Percentiles rank a stretch among this genome's conserved stretches.
Conservation (phyloP, 2,113 vertebrate genomes). For the Xenotilapia leptura region DNA sequence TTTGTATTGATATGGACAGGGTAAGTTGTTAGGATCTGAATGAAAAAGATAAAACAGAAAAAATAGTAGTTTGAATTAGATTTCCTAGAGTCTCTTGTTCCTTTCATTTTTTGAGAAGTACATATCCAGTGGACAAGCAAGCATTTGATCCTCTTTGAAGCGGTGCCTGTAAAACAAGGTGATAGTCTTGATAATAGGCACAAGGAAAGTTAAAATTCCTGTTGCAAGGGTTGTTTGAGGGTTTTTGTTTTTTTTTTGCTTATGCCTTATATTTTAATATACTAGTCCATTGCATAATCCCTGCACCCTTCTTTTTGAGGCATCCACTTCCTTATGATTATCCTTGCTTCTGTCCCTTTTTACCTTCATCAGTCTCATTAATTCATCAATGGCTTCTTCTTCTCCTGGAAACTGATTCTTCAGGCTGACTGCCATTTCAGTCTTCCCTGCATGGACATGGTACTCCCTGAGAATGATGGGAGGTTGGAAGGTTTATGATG, state of each 20-base stretch:
- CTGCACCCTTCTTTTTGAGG: not conserved
- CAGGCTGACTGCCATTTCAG: constrained; percentile 61
- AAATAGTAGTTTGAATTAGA: not conserved
- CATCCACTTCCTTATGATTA: not conserved
- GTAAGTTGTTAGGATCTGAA: not conserved
- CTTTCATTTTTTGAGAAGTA: not conserved
- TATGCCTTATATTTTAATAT: not conserved
- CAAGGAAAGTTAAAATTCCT: not conserved
- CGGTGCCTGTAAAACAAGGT: not conserved
- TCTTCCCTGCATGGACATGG: constrained; percentile 69
- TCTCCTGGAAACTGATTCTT: constrained; percentile 77
- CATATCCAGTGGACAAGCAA: not conserved
- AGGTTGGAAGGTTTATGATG: not conserved
- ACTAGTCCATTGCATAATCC: not conserved
- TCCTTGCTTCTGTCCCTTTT: not conserved
- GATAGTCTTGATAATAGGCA: not conserved
- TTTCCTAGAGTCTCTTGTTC: not conserved
- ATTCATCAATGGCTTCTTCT: constrained; percentile 69
- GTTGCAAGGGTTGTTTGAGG: not conserved
- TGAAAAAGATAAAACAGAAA: not conserved
- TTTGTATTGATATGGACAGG: not conserved
- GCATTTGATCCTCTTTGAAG: not conserved
- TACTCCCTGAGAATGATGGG: constrained; percentile 47
- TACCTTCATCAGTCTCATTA: constrained; percentile 79
- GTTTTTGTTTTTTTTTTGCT: accelerated